Base-by-base conservation (phyloP, 2,113 vertebrate genomes). In the Dicentrarchus labrax region DNA sequence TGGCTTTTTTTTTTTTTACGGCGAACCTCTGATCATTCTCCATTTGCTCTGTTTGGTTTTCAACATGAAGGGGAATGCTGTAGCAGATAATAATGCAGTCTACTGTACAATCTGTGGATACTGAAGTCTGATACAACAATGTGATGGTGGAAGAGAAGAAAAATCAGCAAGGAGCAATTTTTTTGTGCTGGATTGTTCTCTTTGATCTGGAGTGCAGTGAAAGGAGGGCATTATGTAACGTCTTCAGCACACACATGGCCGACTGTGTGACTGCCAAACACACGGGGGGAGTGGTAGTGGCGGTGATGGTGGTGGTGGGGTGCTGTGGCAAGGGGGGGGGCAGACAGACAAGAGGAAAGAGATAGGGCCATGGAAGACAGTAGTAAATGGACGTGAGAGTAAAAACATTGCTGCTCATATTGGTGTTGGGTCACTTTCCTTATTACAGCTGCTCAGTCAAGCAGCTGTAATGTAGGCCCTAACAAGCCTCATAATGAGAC, bases 181-280 rank as follows among this genome's bases (percentile, higher is more conserved):
- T 90, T 90, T 89, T 90, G 86, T 88, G 85, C 91, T 89, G 89
- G 88, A 92, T 93, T 92, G 84, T 93, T 93, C 87, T 90, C 93
- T 95, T 94, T 94, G 93, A 94, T 94, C 92, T 89, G 86, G 88
- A 92, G 86, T 80, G 85, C 82, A 84, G 93, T 88, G 88, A 93
- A 93, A 89, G 90, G 86, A 90, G 86, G 91, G 87, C 88, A 93
- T 96, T 96, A 96, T 94, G 94, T 95, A 96, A 96, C 86, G 54
- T 94, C 91, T 93, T 93, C 93, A 91, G 91, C 90, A 86, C 94
- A 95, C 95, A 95, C 95, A 95, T 96, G 95, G 92, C 93, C 89
- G 89, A 94, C 86, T 94, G 90, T 95, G 95, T 96, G 95, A 96
- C 94, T 95, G 93, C 89, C 93, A 94, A 94, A 92, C 91, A 93